Percentiles rank a stretch among this genome's conserved stretches.
Conservation (phyloP, 2,888 invertebrate species). For the Drosophila meridionalis region DNA sequence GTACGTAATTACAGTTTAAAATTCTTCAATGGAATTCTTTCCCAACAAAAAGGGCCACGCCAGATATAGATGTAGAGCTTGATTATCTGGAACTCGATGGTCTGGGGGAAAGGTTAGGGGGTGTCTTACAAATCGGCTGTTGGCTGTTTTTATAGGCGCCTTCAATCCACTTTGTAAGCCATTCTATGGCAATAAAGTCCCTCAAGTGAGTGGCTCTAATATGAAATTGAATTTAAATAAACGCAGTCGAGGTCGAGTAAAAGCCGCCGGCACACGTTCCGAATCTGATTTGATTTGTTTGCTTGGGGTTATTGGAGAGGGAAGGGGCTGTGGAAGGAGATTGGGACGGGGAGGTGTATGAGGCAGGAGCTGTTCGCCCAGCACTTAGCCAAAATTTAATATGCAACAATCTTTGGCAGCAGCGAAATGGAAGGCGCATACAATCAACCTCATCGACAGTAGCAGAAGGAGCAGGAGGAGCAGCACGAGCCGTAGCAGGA, state of each 20-base stretch:
- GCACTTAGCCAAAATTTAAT: constrained; percentile 74
- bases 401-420: constrained; percentile 78
- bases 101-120: background rate
- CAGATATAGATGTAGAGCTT: constrained; percentile 1
- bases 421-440: constrained; percentile 39
- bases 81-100: background rate
- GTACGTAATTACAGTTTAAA: background rate
- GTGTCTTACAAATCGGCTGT: constrained; percentile 9
- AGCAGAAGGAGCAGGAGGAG: constrained; percentile 18
- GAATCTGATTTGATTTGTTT: constrained; percentile 76
- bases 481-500: constrained; percentile 12
- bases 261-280: constrained; percentile 62
- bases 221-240: constrained; percentile 81
- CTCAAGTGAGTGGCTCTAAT: constrained; percentile 72
- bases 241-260: constrained; percentile 70
- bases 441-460: constrained; percentile 59
- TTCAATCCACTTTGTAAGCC: constrained; percentile 77
- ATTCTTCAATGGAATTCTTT: background rate
- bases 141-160: constrained; percentile 53
- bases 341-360: background rate
- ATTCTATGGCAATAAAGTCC: constrained; percentile 70
- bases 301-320: constrained; percentile 7
- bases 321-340: background rate
- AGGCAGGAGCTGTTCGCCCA: constrained; percentile 49
- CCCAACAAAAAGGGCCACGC: background rate